Conservation (phyloP, 2,888 invertebrate genomes). For the Nesidiocoris tenuis region DNA sequence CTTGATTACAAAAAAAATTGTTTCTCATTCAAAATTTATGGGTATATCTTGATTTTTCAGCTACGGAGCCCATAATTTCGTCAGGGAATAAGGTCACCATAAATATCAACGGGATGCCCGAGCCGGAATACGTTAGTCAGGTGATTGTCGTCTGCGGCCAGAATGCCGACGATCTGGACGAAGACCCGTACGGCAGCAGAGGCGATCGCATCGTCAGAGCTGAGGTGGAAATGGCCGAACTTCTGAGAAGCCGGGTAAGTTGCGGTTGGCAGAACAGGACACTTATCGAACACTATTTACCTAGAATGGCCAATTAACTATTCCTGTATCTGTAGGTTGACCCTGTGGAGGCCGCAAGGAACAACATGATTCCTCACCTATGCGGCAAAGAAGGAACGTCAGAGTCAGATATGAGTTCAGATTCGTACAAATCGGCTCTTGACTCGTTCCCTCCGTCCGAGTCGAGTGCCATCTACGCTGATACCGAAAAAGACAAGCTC, state of each 20-base stretch:
- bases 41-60: slow-evolving; percentile 31
- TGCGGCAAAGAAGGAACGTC: slow-evolving; percentile 59
- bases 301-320: no score
- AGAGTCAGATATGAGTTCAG: slow-evolving; percentile 45
- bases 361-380: slow-evolving; percentile 74
- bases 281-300: neutral
- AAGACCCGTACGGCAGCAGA: neutral
- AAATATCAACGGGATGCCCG: slow-evolving; percentile 53
- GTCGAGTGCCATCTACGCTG: slow-evolving; percentile 37
- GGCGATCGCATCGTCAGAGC: slow-evolving; percentile 45
- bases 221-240: slow-evolving; percentile 45
- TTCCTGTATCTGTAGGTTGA: slow-evolving; percentile 55
- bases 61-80: slow-evolving; percentile 35
- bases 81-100: slow-evolving; percentile 56
- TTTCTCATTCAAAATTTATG: no score
- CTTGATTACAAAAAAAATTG: no score
- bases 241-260: slow-evolving; percentile 39
- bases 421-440: slow-evolving; percentile 47
- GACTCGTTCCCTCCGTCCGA: slow-evolving; percentile 45
- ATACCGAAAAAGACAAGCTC: slow-evolving; percentile 49
- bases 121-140: slow-evolving; percentile 40
- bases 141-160: slow-evolving; percentile 50
- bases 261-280: no score
- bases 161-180: neutral
- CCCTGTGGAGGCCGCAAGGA: slow-evolving; percentile 73